Percentiles rank a stretch among this genome's conserved stretches.
Evolutionary conservation across 1,140 invertebrate species (phyloP).

Genomic region (Hypothenemus hampei): DNA sequence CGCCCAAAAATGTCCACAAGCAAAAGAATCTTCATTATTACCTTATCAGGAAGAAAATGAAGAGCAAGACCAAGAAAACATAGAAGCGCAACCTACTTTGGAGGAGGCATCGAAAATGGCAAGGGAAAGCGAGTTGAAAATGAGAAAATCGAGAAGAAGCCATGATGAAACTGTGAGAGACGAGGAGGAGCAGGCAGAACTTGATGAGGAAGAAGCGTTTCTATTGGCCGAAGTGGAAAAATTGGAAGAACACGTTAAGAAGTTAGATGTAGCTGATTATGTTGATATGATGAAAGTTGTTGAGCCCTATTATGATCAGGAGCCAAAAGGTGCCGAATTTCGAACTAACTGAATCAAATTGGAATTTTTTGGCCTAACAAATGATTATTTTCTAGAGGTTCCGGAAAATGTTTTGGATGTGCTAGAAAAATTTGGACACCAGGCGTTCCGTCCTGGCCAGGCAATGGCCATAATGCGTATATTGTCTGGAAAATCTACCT

Average conservation of each 20-base stretch:
- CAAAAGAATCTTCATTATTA: conserved; percentile 52
- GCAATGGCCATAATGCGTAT: conserved; percentile 85
- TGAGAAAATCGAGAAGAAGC: conserved; percentile 37
- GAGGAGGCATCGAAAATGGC: conserved; percentile 71
- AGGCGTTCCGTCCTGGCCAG: conserved; percentile 76
- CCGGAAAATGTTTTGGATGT: conserved; percentile 60
- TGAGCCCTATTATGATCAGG: conserved; percentile 50
- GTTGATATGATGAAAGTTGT: conserved; percentile 38
- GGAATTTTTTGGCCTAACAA: too few species aligned
- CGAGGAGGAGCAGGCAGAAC: conserved; percentile 23
- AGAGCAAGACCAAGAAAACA: conserved; percentile 52
- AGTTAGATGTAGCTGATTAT: conserved; percentile 37
- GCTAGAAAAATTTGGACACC: conserved; percentile 74
- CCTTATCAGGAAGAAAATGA: conserved; percentile 56
- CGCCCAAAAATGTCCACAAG: conserved; percentile 66
- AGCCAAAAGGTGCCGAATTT: conserved; percentile 47
- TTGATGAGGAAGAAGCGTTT: conserved; percentile 47
- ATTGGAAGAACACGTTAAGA: conserved; percentile 40
- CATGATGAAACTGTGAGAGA: conserved; percentile 15
- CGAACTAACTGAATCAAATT: too few species aligned
- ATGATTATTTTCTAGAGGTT: conserved; percentile 46
- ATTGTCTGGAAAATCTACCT: conserved; percentile 78
- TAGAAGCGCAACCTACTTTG: conserved; percentile 62
- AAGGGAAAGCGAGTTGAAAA: conserved; percentile 42
- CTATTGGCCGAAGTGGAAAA: conserved; percentile 51